Base-by-base conservation (phyloP, 1,140 invertebrate species). In the Drosophila kanapiae region DNA sequence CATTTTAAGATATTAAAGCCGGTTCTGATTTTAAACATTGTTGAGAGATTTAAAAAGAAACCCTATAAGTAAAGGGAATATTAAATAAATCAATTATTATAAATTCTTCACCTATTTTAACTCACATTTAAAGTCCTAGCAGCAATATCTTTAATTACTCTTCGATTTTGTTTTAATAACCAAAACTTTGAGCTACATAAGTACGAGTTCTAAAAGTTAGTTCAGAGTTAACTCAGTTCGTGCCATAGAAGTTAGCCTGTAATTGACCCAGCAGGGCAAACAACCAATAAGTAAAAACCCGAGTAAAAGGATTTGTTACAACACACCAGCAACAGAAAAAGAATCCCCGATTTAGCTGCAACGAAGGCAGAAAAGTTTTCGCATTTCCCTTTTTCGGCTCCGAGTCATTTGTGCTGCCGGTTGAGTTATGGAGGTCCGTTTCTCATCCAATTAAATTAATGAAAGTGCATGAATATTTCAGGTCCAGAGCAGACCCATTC, bases 391-490 rank as follows among this genome's bases (percentile, higher is more conserved):
- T 33, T 33, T 40, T 31, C 4, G 10, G 35, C 5, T 35, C 14
- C 8, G 29, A 11, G 6, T 42, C 4, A 6, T 14, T 14, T 51
- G 8, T 18, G 29, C n/a, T 4, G 58, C 61, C 27, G 33, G 18
- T 29, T 58, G 47, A 70, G 33, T 60, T 62, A 64, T 68, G 47
- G 45, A 47, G 54, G 77, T 29, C 40, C 75, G 72, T 82, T 82
- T 82, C 71, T 78, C 68, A 82, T 78, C 29, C 68, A 81, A 86
- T 78, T 75, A 85, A 86, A 68, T 82, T 60, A 85, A 85, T 81
- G 82, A 78, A 68, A 53, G 47, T 65, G 53, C 61, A 78, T 70
- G 38, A 57, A 71, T 76, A 70, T 54, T 70, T 45, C 48, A 70
- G 67, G 38, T 54, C 48, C 47, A 51, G 37, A 42, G 35, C 1